Evolutionary conservation across 1,140 invertebrate genomes (phyloP), one percentile per base, ranked within the genome.

Genomic region (Drosophila tristis): DNA sequence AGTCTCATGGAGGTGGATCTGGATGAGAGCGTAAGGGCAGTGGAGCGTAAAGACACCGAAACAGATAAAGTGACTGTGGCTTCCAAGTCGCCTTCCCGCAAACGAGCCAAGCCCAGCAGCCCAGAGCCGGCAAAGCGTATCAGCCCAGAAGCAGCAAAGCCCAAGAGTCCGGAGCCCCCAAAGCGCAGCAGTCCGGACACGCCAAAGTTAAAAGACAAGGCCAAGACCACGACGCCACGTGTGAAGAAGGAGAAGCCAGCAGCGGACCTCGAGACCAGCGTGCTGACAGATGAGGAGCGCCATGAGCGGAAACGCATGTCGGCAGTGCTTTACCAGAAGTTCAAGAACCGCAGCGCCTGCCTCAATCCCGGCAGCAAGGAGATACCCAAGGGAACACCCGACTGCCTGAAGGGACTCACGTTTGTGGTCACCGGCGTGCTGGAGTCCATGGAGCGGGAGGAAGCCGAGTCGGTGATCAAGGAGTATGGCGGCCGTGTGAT

Each of bases 391-490:
- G 97, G 97, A 35, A 93, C 93, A 61, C 94, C 95, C 20, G 93
- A 95, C 87, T 97, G 97, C 89, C 92, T 98, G 4, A 94, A 94
- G 55, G 95, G 96, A 56, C 92, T 96, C 68, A 96, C 94, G 26
- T 98, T 99, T 92, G 92, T 98, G 7, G 92, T 97, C 47, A 98
- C 97, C 64, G 98, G 98, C 20, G 96, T 98, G 5, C 93, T 98
- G 9, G 97, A 98, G 89, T 98, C 97, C 0, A 93, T 99, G 74
- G 97, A 98, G 87, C 93, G 96, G 31, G 96, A 97, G 35, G 97
- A 98, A 80, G 94, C 95, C 20, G 94, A 94, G 45, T 94, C 94
- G 20, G 91, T 98, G 9, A 95, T 98, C 26, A 95, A 94, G 63
- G 95, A 95, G 74, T 97, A 96, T 92, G 97, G 97, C 23, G 98